Evolutionary conservation across 2,888 invertebrate species (phyloP).

Genomic region (Calliopum simillimum): DNA sequence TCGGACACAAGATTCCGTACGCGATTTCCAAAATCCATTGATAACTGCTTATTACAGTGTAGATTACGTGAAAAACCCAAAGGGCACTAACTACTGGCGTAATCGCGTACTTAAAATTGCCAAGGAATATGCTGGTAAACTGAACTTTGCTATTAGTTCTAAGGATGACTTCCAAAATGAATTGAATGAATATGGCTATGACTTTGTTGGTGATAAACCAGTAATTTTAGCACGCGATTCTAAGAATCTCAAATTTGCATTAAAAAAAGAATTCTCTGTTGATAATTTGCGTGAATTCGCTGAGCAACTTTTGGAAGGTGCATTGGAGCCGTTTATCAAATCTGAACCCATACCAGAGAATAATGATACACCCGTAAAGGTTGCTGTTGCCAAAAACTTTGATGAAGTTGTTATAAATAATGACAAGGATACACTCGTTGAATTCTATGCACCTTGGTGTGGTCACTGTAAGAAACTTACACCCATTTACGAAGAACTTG

Average conservation of each 20-base stretch:
- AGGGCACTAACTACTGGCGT: slow-evolving; percentile 99
- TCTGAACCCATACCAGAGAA: slow-evolving; percentile 92
- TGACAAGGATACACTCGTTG: slow-evolving; percentile 92
- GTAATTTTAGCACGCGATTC: slow-evolving; percentile 85
- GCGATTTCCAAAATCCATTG: slow-evolving; percentile 89
- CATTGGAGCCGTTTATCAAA: slow-evolving; percentile 92
- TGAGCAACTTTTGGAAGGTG: slow-evolving; percentile 82
- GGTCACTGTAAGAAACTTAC: slow-evolving; percentile 98
- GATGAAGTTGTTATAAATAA: slow-evolving; percentile 92
- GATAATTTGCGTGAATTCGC: slow-evolving; percentile 88
- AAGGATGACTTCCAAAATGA: slow-evolving; percentile 96
- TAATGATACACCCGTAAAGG: slow-evolving; percentile 85
- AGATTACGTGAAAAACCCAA: slow-evolving; percentile 96
- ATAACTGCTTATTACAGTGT: slow-evolving; percentile 93
- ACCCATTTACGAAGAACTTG: slow-evolving; percentile 94
- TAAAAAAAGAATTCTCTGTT: slow-evolving; percentile 90
- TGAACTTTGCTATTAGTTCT: slow-evolving; percentile 90
- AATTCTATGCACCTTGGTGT: slow-evolving; percentile 99
- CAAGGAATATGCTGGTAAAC: slow-evolving; percentile 67
- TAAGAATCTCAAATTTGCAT: slow-evolving; percentile 88
- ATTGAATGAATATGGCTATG: slow-evolving; percentile 92
- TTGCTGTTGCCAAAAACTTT: slow-evolving; percentile 97
- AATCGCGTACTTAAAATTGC: slow-evolving; percentile 90
- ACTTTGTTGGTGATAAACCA: slow-evolving; percentile 90
- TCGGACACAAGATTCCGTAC: slow-evolving; percentile 84